Base-by-base conservation (phyloP, 2,888 invertebrate species). In the Leptogaster cylindrica region DNA sequence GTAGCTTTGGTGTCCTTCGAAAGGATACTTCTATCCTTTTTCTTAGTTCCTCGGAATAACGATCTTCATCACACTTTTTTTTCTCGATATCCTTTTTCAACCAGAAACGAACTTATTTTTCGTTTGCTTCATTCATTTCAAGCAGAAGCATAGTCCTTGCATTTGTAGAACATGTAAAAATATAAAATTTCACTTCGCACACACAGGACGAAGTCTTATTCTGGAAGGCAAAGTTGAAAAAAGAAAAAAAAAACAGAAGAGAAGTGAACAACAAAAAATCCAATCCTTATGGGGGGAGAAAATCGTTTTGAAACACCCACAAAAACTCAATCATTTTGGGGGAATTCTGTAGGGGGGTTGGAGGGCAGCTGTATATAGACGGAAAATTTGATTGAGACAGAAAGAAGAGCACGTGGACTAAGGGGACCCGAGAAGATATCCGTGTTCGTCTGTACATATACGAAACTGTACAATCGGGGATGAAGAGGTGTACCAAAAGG, bases 31-130 rank as follows among this genome's bases (percentile, higher is more conserved):
- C 55, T 23, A 36, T 55, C 55, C 55, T 31, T 55, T 55, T 39
- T 55, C 55, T 55, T 55, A 36, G 55, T 23, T 18, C n/a, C 36
- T 2, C 23, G 23, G 12, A 55, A 55, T 55, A 55, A 55, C 39
- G 55, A 55, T 55, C 55, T 55, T 55, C 36, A 23, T 39, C 55
- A 39, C 55, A 23, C 55, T 52, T 52, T 52, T 14, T 41, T 55
- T 55, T 55, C 23, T 39, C 55, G 23, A 55, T 55, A 55, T 55
- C 36, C 55, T 23, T 36, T 55, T 33, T 55, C 55, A 36, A 39
- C 55, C n/a, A 20, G 52, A 14, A 7, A 6, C 12, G 36, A n/a
- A n/a, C n/a, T n/a, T n/a, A n/a, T n/a, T n/a, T n/a, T n/a, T n/a
- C n/a, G n/a, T n/a, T n/a, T n/a, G 41, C 41, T 41, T 41, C 41